phyloP scores from a whole-genome alignment of 2,113 vertebrate genomes.

The Enhydra lutris region DNA sequence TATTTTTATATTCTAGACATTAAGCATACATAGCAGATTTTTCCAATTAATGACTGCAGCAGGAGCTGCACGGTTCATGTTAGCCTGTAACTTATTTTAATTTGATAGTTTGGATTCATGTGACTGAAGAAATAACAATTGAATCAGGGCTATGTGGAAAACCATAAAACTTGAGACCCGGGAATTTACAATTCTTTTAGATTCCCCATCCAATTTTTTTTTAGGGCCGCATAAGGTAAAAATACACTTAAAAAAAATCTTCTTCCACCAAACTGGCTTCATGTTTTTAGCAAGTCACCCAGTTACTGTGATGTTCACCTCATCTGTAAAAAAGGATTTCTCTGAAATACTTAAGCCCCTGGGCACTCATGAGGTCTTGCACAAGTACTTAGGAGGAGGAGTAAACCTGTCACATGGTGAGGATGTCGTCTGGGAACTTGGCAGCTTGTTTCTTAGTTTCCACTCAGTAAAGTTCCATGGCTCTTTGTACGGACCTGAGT shows the following conservation, averaged over 20 bases:
- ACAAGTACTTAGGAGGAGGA: not conserved
- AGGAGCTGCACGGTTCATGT: not conserved
- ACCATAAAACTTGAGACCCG: not conserved
- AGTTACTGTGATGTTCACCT: not conserved
- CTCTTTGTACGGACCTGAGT: not conserved
- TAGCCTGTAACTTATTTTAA: constrained; percentile 37
- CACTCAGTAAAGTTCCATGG: not conserved
- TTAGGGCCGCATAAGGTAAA: not conserved
- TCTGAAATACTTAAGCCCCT: not conserved
- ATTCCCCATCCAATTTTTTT: not conserved
- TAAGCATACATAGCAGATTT: not conserved
- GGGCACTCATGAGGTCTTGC: not conserved
- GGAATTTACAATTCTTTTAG: not conserved
- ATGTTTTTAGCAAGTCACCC: not conserved
- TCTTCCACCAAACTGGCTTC: not conserved
- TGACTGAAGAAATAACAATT: not conserved
- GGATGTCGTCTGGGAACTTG: not conserved
- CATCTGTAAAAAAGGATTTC: not conserved
- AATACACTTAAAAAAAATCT: not conserved
- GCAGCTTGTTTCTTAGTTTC: not conserved
- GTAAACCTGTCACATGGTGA: not conserved
- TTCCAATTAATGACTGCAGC: not conserved
- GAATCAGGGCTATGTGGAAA: constrained; percentile 2
- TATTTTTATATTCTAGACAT: constrained; percentile 1
- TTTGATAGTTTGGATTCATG: constrained; percentile 13